phyloP scores from a whole-genome alignment of 1,140 invertebrate species.

The Stegodyphus mimosarum region DNA sequence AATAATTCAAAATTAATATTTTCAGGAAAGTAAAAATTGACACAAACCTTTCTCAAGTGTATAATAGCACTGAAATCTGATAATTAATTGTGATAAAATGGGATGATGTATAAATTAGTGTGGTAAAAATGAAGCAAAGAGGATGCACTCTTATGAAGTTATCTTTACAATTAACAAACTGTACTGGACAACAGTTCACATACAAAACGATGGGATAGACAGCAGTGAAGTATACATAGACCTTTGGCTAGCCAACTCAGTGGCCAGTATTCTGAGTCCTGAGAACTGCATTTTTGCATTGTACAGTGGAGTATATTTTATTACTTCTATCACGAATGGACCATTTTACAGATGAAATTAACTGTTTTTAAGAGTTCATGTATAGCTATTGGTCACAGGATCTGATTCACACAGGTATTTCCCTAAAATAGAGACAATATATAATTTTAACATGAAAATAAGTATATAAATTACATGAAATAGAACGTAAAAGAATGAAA shows the following conservation, averaged over 20 bases:
- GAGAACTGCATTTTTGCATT: slow-evolving; percentile 6
- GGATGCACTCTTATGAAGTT: no score
- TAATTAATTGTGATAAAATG: no score
- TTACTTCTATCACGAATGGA: slow-evolving; percentile 24
- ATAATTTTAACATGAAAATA: no score
- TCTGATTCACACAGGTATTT: slow-evolving; percentile 92
- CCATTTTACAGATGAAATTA: slow-evolving; percentile 39
- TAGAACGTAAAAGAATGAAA: no score
- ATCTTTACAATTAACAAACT: neutral
- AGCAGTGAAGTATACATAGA: neutral
- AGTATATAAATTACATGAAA: no score
- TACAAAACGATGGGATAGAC: neutral
- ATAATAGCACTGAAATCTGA: no score
- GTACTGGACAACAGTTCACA: neutral
- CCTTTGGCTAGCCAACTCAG: neutral
- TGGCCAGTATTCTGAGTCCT: slow-evolving; percentile 1
- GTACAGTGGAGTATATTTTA: neutral
- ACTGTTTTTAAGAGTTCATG: slow-evolving; percentile 8
- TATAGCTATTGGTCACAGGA: slow-evolving; percentile 53
- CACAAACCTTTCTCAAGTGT: no score
- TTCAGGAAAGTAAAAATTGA: no score
- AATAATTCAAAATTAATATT: no score
- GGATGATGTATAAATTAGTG: no score
- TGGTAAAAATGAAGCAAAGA: no score
- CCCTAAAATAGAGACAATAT: slow-evolving; percentile 69